Percentiles rank a stretch among this genome's conserved stretches.
Conservation (phyloP, 2,888 invertebrate species). For the Cenopis cana region DNA sequence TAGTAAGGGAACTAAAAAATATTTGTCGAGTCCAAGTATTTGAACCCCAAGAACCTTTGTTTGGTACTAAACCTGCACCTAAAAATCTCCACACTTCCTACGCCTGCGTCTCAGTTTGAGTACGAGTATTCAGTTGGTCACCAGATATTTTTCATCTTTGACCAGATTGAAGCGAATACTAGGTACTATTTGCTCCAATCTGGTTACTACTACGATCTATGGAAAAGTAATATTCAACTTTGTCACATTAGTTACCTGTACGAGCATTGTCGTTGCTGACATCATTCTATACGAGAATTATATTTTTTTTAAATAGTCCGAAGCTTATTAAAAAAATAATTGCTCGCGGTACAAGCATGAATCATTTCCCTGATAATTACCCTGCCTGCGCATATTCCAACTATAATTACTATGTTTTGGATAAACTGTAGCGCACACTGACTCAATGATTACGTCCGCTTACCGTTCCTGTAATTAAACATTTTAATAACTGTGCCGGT, state of each 20-base stretch:
- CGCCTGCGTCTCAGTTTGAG: no score
- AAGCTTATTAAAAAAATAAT: conserved; percentile 28
- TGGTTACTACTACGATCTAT: no score
- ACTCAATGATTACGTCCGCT: conserved; percentile 72
- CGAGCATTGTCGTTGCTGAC: conserved; percentile 8
- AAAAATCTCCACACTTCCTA: no score
- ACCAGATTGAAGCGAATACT: no score
- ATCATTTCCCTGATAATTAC: conserved; percentile 43
- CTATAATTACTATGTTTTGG: conserved; percentile 74
- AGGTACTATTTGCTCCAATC: no score
- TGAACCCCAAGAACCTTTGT: no score
- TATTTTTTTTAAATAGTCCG: conserved; percentile 27
- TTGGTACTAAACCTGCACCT: no score
- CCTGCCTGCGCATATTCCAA: conserved; percentile 42
- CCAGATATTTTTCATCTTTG: no score
- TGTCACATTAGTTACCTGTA: neutral
- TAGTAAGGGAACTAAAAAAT: no score
- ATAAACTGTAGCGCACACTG: conserved; percentile 78
- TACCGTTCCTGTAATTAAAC: conserved; percentile 84
- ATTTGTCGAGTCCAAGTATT: no score
- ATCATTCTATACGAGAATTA: conserved; percentile 23
- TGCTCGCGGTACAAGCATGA: conserved; percentile 29
- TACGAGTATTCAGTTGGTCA: no score
- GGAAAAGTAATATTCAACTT: no score
- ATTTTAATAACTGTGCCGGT: conserved; percentile 76